Conservation (phyloP, 2,113 vertebrate species). For the Rhipidura dahli region DNA sequence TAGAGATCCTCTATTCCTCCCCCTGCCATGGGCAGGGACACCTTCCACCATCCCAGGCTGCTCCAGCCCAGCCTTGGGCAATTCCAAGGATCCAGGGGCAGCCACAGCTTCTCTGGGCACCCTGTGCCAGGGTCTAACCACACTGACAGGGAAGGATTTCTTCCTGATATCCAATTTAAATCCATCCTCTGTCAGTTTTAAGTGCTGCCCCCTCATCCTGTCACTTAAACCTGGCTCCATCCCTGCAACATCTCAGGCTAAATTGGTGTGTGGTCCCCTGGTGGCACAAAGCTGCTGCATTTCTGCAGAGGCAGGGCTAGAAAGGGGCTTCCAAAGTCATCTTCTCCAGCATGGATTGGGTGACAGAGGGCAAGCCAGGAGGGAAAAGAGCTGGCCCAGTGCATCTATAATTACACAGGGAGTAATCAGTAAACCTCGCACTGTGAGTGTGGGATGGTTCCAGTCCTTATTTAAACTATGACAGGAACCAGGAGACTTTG, state of each 20-base stretch:
- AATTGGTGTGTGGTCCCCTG: not conserved
- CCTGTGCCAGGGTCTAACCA: not conserved
- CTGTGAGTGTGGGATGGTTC: not conserved
- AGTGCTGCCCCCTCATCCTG: not conserved
- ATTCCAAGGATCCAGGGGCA: not conserved
- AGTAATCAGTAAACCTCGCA: not conserved
- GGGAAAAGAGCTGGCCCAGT: not conserved
- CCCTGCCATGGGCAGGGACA: not conserved
- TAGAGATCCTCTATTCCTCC: not conserved
- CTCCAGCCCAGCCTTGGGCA: not conserved
- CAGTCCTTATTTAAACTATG: constrained; percentile 1
- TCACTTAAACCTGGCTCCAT: not conserved
- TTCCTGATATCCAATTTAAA: not conserved
- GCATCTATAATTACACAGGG: not conserved
- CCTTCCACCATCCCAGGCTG: fast-evolving
- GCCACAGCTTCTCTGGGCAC: not conserved
- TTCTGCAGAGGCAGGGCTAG: not conserved
- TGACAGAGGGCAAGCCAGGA: not conserved
- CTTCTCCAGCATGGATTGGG: not conserved
- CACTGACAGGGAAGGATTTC: not conserved
- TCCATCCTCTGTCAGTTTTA: not conserved
- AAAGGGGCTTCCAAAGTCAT: not conserved
- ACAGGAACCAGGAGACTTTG: not conserved
- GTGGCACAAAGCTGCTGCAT: not conserved
- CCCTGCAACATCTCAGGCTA: not conserved